These are phyloP conservation scores for Lycodopsis pacificus DNA, from an alignment of 2,797 vertebrate species.

Conservation along the genomic window DNA sequence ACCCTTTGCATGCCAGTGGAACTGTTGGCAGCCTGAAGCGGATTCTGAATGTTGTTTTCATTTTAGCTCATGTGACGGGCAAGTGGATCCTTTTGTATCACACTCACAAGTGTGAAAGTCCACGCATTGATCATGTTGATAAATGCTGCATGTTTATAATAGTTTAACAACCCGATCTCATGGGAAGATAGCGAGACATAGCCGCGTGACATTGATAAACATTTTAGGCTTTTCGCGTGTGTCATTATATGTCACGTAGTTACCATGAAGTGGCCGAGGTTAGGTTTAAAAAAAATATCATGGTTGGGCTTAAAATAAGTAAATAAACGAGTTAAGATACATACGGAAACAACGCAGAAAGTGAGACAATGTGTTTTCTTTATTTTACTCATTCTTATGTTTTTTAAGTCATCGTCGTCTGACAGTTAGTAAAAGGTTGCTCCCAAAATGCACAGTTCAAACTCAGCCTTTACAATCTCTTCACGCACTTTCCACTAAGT, in stretches of 20 bases:
- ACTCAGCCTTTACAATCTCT: background rate
- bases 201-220: background rate
- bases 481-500: constrained; percentile 22
- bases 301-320: background rate
- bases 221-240: no score
- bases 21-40: constrained; percentile 39
- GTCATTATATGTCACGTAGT: background rate
- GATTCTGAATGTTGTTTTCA: constrained; percentile 19
- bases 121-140: constrained; percentile 2
- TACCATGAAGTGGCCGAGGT: background rate
- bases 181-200: background rate
- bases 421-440: background rate
- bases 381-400: background rate
- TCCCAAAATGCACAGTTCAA: background rate
- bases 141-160: background rate
- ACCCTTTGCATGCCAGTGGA: constrained; percentile 33
- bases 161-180: background rate
- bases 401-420: background rate
- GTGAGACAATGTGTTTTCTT: background rate
- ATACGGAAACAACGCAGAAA: background rate
- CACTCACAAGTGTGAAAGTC: constrained; percentile 2
- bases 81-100: constrained; percentile 31
- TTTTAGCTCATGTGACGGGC: constrained; percentile 22
- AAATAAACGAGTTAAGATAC: background rate
- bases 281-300: background rate